phyloP scores from a whole-genome alignment of 2,113 vertebrate genomes.

The Gambusia holbrooki region DNA sequence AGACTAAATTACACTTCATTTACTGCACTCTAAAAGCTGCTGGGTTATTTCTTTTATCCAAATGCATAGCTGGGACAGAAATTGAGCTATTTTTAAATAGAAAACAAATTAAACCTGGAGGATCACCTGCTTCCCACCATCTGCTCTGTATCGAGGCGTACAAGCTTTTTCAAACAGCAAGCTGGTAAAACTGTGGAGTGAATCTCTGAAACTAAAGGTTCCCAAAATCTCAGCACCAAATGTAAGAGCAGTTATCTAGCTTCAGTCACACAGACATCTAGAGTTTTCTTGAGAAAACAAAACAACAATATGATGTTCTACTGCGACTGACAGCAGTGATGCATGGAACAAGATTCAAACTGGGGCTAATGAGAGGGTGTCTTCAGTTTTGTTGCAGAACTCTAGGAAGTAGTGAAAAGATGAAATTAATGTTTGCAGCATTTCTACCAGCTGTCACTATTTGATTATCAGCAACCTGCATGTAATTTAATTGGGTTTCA shows the following conservation, averaged over 20 bases:
- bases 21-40: not conserved
- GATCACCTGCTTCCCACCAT: not conserved
- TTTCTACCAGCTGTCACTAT: not conserved
- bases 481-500: not conserved
- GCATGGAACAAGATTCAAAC: not conserved
- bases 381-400: not conserved
- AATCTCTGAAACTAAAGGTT: not conserved
- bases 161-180: not conserved
- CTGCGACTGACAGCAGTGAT: not conserved
- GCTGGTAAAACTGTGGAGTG: not conserved
- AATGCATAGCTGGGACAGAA: no score
- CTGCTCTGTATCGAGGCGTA: not conserved
- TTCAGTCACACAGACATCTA: not conserved
- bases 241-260: not conserved
- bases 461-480: not conserved
- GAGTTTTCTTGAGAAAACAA: not conserved
- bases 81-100: no score
- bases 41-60: not conserved
- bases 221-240: not conserved
- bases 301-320: not conserved
- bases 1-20: not conserved
- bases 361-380: not conserved
- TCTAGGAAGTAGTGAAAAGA: not conserved
- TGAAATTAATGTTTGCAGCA: not conserved
- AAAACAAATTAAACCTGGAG: no score